phyloP scores from a whole-genome alignment of 2,113 vertebrate species.

The Tachuris rubrigastra region DNA sequence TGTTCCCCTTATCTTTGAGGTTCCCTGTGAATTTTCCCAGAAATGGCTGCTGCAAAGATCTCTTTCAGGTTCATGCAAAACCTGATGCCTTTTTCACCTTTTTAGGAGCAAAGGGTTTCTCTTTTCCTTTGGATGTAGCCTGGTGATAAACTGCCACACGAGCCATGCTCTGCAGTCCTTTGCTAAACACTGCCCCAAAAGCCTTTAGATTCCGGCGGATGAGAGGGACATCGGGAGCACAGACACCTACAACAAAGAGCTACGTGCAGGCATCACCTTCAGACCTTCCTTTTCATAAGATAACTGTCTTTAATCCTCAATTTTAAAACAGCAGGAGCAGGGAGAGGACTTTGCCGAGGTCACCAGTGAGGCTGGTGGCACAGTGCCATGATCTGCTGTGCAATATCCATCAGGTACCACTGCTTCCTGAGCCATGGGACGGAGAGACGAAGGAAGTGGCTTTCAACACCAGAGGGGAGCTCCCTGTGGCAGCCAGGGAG shows the following conservation, averaged over 20 bases:
- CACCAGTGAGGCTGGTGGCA: not conserved
- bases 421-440: not conserved
- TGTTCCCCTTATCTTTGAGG: not conserved
- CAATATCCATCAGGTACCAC: not conserved
- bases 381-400: rapidly evolving
- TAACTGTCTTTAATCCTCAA: not conserved
- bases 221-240: not conserved
- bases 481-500: not conserved
- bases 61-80: not conserved
- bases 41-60: not conserved
- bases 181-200: not conserved
- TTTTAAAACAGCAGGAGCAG: not conserved
- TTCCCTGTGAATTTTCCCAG: not conserved
- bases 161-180: rapidly evolving
- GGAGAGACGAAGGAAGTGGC: not conserved
- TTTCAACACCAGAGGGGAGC: not conserved
- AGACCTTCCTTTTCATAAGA: not conserved
- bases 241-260: not conserved
- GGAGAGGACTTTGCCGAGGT: not conserved
- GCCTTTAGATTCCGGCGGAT: not conserved
- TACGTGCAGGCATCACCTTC: not conserved
- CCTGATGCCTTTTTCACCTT: not conserved
- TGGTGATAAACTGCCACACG: not conserved
- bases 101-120: not conserved
- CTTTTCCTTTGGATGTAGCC: not conserved